A percentile compares a stretch with the other conserved stretches of the same genome.
Conservation (phyloP, 2,888 invertebrate genomes). For the Nezara viridula region DNA sequence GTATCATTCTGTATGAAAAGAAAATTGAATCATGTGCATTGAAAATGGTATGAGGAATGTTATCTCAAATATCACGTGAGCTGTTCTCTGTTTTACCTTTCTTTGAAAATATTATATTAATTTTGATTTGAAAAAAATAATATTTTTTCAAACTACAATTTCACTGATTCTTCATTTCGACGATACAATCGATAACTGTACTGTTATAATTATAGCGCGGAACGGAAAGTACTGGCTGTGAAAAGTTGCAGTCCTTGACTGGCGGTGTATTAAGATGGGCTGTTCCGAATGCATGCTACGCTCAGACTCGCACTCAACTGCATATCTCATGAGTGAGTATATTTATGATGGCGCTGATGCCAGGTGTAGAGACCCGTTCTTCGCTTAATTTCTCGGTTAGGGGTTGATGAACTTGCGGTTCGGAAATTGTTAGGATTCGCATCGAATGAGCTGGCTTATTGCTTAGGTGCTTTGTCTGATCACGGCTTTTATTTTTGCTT, state of each 20-base stretch:
- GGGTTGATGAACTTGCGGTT: conserved; percentile 11
- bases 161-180: not conserved
- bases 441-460: not conserved
- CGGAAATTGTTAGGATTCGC: not conserved
- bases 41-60: too few species aligned
- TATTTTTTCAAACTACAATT: not conserved
- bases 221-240: not conserved
- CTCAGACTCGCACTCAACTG: not conserved
- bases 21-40: too few species aligned
- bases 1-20: too few species aligned
- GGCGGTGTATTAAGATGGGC: not conserved
- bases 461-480: not conserved
- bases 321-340: conserved; percentile 29
- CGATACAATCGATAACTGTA: not conserved
- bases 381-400: not conserved
- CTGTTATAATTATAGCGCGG: not conserved
- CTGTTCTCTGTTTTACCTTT: too few species aligned
- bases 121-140: too few species aligned
- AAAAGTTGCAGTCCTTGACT: not conserved
- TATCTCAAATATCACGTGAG: too few species aligned
- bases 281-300: not conserved
- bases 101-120: too few species aligned
- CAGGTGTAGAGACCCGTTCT: not conserved
- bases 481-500: not conserved
- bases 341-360: conserved; percentile 20